Evolutionary conservation across 2,797 vertebrate species (phyloP).

Genomic region (Eptatretus atami): DNA sequence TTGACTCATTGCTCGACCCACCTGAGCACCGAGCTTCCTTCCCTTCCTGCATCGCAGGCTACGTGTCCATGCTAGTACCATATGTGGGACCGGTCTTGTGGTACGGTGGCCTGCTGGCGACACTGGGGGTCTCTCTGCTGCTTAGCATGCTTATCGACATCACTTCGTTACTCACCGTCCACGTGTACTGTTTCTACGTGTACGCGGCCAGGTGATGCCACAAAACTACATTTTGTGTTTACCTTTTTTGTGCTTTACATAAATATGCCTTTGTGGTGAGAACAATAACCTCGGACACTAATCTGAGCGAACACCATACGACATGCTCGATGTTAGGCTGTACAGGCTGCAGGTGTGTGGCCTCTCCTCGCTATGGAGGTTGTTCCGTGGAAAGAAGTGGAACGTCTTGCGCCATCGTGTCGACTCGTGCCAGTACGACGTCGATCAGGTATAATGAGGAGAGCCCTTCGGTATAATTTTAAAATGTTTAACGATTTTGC

Average conservation of each 20-base stretch:
- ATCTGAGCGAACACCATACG: too few relatives aligned
- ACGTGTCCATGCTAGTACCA: constrained; percentile 78
- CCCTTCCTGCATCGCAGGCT: constrained; percentile 22
- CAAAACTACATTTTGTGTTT: too few relatives aligned
- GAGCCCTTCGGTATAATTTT: too few relatives aligned
- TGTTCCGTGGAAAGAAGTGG: constrained; percentile 97
- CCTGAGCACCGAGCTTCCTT: not conserved
- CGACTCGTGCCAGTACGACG: constrained; percentile 82
- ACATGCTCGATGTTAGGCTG: constrained; percentile 23
- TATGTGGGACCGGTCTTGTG: constrained; percentile 77
- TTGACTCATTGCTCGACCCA: not conserved
- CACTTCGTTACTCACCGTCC: constrained; percentile 64
- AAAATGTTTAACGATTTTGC: too few relatives aligned
- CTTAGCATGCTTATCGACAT: constrained; percentile 77
- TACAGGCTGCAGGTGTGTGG: constrained; percentile 76
- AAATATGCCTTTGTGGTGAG: too few relatives aligned
- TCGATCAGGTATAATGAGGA: constrained; percentile 43
- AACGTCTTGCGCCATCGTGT: constrained; percentile 70
- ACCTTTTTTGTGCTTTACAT: too few relatives aligned
- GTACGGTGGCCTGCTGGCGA: constrained; percentile 61
- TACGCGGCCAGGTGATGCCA: constrained; percentile 50
- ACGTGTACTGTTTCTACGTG: constrained; percentile 98
- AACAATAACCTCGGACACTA: too few relatives aligned
- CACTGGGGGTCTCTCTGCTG: constrained; percentile 55
- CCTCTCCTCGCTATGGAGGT: constrained; percentile 67